A percentile compares a stretch with the other conserved stretches of the same genome.
Evolutionary conservation across 2,888 invertebrate genomes (phyloP).

Genomic region (Orchesellides sinensis): DNA sequence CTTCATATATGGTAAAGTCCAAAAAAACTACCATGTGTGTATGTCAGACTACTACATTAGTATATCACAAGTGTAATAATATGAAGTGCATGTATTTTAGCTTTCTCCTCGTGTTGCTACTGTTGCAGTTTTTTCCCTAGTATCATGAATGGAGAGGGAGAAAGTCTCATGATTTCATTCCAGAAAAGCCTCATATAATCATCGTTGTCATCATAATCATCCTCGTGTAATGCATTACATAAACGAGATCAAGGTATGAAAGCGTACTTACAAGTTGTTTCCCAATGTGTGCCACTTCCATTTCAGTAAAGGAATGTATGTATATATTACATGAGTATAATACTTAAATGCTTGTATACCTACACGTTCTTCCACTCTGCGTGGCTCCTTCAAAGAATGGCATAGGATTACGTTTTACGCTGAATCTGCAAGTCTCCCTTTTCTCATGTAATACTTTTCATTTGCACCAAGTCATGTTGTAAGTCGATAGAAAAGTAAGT

Average conservation of each 20-base stretch:
- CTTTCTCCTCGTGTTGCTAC: background rate
- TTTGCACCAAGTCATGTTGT: constrained; percentile 32
- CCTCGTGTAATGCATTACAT: constrained; percentile 20
- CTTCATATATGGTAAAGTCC: too few relatives aligned
- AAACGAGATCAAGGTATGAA: background rate
- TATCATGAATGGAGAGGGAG: constrained; percentile 11
- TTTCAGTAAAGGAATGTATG: too few relatives aligned
- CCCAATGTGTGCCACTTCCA: constrained; percentile 7
- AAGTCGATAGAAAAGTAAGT: constrained; percentile 8
- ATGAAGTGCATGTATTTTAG: too few relatives aligned
- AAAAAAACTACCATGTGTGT: too few relatives aligned
- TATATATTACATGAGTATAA: background rate
- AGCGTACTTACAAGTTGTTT: background rate
- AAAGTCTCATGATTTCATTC: background rate
- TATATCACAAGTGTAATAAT: too few relatives aligned
- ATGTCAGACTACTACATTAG: too few relatives aligned
- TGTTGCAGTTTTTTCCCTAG: background rate
- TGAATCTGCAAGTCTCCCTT: constrained; percentile 43
- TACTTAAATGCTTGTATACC: background rate
- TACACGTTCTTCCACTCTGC: background rate
- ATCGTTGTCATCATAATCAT: constrained; percentile 20
- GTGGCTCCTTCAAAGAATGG: too few relatives aligned
- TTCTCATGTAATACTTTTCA: constrained; percentile 31
- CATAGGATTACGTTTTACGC: constrained; percentile 55
- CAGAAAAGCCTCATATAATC: constrained; percentile 4